Conservation (phyloP, 2,113 vertebrate species). For the Acrocephalus arundinaceus region DNA sequence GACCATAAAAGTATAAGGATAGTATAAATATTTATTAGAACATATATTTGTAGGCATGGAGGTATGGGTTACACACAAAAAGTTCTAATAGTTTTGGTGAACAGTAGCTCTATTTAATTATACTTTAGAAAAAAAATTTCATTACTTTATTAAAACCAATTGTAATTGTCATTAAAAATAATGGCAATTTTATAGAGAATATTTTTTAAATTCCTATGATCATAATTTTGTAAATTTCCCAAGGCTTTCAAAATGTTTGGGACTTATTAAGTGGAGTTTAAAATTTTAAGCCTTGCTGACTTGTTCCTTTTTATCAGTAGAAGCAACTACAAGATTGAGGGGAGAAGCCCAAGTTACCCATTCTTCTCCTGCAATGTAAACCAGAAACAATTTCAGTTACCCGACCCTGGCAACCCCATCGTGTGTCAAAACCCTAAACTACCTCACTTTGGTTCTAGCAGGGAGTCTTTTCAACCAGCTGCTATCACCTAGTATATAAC, state of each 20-base stretch:
- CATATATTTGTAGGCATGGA: not conserved
- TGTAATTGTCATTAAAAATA: not conserved
- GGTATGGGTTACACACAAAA: not conserved
- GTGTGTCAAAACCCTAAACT: not conserved
- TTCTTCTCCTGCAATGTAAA: not conserved
- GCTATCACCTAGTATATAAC: not conserved
- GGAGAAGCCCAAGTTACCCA: not conserved
- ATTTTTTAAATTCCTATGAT: not conserved
- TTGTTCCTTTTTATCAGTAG: not conserved
- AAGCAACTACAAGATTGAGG: not conserved
- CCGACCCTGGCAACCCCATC: accelerated
- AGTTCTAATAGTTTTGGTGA: not conserved
- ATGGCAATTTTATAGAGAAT: not conserved
- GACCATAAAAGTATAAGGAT: not conserved
- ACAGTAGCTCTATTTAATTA: not conserved
- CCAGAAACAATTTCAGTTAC: not conserved
- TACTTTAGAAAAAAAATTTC: not conserved
- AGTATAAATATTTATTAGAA: not conserved
- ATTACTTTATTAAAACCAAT: not conserved
- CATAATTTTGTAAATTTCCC: not conserved
- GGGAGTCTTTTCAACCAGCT: not conserved
- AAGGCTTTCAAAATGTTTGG: not conserved
- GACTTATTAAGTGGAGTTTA: not conserved
- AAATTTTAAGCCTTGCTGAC: not conserved
- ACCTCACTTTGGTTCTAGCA: not conserved